Conservation (phyloP, 2,113 vertebrate genomes). For the Siniperca chuatsi region DNA sequence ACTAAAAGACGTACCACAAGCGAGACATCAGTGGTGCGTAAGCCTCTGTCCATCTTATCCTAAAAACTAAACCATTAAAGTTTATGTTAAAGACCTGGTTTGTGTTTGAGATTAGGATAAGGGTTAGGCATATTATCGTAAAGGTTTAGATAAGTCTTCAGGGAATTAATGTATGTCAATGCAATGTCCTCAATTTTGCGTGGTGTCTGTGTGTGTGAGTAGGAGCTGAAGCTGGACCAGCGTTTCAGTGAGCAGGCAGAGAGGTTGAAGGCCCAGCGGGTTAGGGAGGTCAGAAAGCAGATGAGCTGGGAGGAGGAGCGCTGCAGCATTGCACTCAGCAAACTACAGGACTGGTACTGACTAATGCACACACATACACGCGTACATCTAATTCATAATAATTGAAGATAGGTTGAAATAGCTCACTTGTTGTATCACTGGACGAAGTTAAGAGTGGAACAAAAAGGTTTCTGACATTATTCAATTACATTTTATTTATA, state of each 20-base stretch:
- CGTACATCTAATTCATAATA: neutral
- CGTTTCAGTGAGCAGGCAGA: conserved; percentile 85
- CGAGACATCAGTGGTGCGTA: neutral
- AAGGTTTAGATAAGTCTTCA: neutral
- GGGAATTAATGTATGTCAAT: neutral
- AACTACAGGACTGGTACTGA: conserved; percentile 86
- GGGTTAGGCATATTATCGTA: neutral
- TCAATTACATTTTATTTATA: too few species aligned
- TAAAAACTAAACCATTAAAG: neutral
- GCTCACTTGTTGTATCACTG: neutral
- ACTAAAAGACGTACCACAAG: neutral
- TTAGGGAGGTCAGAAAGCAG: conserved; percentile 85
- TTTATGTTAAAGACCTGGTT: neutral
- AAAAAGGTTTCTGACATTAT: neutral
- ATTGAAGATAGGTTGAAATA: neutral
- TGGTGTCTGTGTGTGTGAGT: conserved; percentile 33
- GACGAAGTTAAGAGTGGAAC: neutral
- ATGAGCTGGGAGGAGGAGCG: conserved; percentile 91
- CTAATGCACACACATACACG: neutral
- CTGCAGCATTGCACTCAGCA: conserved; percentile 83
- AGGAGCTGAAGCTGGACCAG: conserved; percentile 89
- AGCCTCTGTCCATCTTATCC: too few species aligned
- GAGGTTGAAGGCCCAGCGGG: conserved; percentile 78
- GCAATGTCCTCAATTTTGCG: neutral
- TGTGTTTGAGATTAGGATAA: neutral